Base-by-base conservation (phyloP, 2,888 invertebrate genomes). In the Pheosia tremula region DNA sequence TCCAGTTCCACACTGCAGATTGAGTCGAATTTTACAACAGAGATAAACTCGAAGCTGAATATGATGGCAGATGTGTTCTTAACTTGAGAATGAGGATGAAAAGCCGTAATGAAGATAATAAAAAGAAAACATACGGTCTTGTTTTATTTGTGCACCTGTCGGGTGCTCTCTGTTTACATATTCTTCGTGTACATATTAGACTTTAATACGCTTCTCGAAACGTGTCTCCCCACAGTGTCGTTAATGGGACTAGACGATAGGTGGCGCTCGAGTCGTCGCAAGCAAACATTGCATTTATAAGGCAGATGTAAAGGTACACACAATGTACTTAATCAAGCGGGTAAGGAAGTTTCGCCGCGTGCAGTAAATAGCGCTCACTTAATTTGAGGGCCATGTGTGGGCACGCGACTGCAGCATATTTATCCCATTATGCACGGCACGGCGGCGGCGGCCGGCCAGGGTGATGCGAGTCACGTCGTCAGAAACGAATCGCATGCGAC, bases 401-500 rank as follows among this genome's bases (percentile, higher is more conserved):
- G 88, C 85, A 91, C 88, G 91, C 89, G 90, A 86, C 91, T 91
- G 89, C 91, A 86, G 90, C 91, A 92, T 91, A 93, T 92, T 92
- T 93, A 93, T 90, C 92, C 92, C 92, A 93, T 93, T 93, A 93
- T 93, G 92, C 91, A 90, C 83, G 91, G 91, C 90, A 85, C 87
- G 87, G 81, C 83, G 84, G 83, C 87, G 87, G 81, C 83, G 84
- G 83, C 83, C 83, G 82, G 85, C 85, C 86, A 85, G 87, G 87
- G 85, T 80, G 89, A 93, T 93, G 93, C 93, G 90, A 91, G 93
- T 91, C 93, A 93, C 93, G 93, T 93, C 87, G 84, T 80, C 86
- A 85, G 92, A 93, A 93, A 93, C 93, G 93, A 93, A 93, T 93
- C 93, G 93, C 93, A 93, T 93, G 93, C 93, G 93, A 93, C 93